These are phyloP conservation scores for Prorops nasuta DNA, from an alignment of 1,140 invertebrate genomes.

Conservation along the genomic window DNA sequence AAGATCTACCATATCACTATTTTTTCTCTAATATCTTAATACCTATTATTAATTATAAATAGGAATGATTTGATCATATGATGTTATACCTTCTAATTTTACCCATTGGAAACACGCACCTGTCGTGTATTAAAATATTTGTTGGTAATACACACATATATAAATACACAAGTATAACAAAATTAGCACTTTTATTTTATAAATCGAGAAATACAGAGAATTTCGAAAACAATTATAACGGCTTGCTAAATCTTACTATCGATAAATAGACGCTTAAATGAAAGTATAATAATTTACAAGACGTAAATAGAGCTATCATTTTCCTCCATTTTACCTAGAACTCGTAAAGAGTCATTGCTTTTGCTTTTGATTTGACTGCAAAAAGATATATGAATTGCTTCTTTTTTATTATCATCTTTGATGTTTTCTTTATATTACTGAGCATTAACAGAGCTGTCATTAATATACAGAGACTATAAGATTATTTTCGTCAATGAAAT, in stretches of 20 bases:
- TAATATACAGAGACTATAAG: too few species aligned
- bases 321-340: background rate
- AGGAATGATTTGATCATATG: too few species aligned
- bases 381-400: slow-evolving; percentile 17
- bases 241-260: slow-evolving; percentile 42
- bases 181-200: slow-evolving; percentile 47
- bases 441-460: too few species aligned
- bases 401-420: slow-evolving; percentile 3
- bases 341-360: slow-evolving; percentile 4
- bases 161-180: too few species aligned
- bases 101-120: too few species aligned
- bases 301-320: background rate
- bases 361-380: slow-evolving; percentile 15
- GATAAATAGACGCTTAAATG: slow-evolving; percentile 35
- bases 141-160: too few species aligned
- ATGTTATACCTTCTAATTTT: too few species aligned
- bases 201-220: slow-evolving; percentile 48
- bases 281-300: slow-evolving; percentile 12
- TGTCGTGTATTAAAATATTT: too few species aligned
- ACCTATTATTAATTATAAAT: too few species aligned
- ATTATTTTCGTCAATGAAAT: too few species aligned
- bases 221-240: slow-evolving; percentile 48
- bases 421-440: background rate
- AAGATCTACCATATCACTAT: too few species aligned
- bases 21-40: too few species aligned